phyloP scores from a whole-genome alignment of 1,140 invertebrate species.

The Diachasmimorpha longicaudata region DNA sequence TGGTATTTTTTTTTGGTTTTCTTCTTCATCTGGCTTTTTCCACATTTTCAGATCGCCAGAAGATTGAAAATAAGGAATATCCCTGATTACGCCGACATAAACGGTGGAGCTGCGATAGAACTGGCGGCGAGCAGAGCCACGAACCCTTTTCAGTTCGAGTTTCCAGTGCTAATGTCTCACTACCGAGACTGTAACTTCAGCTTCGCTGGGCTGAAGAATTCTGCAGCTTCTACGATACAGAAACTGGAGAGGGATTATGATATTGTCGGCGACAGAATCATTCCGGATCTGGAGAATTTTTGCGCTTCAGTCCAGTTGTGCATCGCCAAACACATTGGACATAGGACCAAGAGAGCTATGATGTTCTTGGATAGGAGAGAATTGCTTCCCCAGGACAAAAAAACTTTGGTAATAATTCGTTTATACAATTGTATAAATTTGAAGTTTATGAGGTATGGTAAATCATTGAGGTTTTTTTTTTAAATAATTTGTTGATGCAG shows the following conservation, averaged over 20 bases:
- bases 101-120: conserved; percentile 88
- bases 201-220: conserved; percentile 77
- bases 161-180: conserved; percentile 67
- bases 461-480: too few relatives aligned
- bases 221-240: conserved; percentile 62
- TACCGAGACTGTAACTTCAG: conserved; percentile 84
- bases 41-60: conserved; percentile 72
- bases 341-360: conserved; percentile 83
- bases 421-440: background rate
- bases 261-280: conserved; percentile 69
- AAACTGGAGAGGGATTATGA: conserved; percentile 68
- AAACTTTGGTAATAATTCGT: conserved; percentile 65
- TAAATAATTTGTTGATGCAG: too few relatives aligned
- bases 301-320: conserved; percentile 85
- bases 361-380: conserved; percentile 71
- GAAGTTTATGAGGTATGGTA: too few relatives aligned
- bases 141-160: conserved; percentile 72
- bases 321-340: conserved; percentile 79
- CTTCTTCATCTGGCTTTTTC: too few relatives aligned
- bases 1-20: too few relatives aligned
- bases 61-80: conserved; percentile 84
- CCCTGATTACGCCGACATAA: conserved; percentile 72
- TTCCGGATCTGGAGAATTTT: conserved; percentile 82
- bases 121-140: conserved; percentile 73
- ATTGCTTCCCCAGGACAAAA: conserved; percentile 66